A percentile compares a stretch with the other conserved stretches of the same genome.
Conservation (phyloP, 2,888 invertebrate species). For the Bhutanitis thaidina region DNA sequence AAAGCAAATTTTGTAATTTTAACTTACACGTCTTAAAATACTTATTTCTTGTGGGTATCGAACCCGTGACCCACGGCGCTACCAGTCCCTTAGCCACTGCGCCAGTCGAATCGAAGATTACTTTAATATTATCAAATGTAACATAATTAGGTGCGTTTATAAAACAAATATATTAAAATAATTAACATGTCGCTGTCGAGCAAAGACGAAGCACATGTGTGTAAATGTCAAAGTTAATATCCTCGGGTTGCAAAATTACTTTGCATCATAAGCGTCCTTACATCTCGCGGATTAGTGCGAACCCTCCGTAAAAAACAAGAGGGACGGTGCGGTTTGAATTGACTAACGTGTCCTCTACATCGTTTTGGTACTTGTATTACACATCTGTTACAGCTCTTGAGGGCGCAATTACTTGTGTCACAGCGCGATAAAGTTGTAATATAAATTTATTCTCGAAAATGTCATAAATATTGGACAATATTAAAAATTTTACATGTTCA, state of each 20-base stretch:
- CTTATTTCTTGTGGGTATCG: no score
- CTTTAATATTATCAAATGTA: no score
- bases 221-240: slow-evolving; percentile 39
- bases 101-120: no score
- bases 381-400: slow-evolving; percentile 35
- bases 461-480: not conserved
- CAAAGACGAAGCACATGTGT: not conserved
- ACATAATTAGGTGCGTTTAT: no score
- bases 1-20: no score
- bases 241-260: slow-evolving; percentile 70
- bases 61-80: no score
- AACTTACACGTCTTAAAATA: no score
- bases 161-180: no score
- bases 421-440: slow-evolving; percentile 21
- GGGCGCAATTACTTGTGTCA: slow-evolving; percentile 25
- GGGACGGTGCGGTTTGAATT: slow-evolving; percentile 49
- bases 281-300: slow-evolving; percentile 52
- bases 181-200: no score
- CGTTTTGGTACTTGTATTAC: slow-evolving; percentile 45
- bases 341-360: slow-evolving; percentile 45
- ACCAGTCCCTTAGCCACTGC: no score
- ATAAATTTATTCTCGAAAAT: slow-evolving; percentile 33
- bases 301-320: slow-evolving; percentile 76
- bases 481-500: no score
- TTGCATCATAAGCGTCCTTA: slow-evolving; percentile 66